Evolutionary conservation across 2,888 invertebrate species (phyloP), one percentile per base, ranked within the genome.

Genomic region (Junonia oenone): DNA sequence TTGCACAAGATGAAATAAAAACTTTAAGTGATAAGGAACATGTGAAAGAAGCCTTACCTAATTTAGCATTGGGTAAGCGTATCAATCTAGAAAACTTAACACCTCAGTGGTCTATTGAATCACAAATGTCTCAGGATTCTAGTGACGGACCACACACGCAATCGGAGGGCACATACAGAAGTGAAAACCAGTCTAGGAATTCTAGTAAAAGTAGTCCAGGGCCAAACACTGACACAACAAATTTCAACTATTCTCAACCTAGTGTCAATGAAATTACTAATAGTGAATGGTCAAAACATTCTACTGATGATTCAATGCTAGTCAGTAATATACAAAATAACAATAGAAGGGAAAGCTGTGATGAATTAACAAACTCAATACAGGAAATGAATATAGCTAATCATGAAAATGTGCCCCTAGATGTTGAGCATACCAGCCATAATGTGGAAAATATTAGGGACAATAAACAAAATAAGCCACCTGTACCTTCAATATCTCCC

Each of bases 81-180:
- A 78, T 83, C 56, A 81, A 88, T 65, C 69, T 85, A 68, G 82
- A 86, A 40, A 83, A 83, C 71, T 70, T 86, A 64, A 83, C 93
- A 15, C 92, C 93, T 1, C 93, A 93, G 65, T 93, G 93, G 93
- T 93, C 93, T 4, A 92, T 92, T 52, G 93, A 93, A 71, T 93
- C 93, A 31, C 93, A 93, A 72, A 90, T 92, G 78, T 93, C 93
- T 8, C 92, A 93, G 71, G 93, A 93, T 66, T 93, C 93, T 1
- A 93, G 93, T 59, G 93, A 93, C 66, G 92, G 92, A 29, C 83
- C 91, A 17, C 81, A 91, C 35, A 92, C 92, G 47, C 92, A 92
- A 9, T 92, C 92, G 8, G 93, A 93, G 68, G 92, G 92, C 53
- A 92, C 92, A 45, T 92, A 92, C 62, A 78, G 88, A 70, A 92